phyloP scores from a whole-genome alignment of 2,113 vertebrate genomes.

The Zosterops pallidus region DNA sequence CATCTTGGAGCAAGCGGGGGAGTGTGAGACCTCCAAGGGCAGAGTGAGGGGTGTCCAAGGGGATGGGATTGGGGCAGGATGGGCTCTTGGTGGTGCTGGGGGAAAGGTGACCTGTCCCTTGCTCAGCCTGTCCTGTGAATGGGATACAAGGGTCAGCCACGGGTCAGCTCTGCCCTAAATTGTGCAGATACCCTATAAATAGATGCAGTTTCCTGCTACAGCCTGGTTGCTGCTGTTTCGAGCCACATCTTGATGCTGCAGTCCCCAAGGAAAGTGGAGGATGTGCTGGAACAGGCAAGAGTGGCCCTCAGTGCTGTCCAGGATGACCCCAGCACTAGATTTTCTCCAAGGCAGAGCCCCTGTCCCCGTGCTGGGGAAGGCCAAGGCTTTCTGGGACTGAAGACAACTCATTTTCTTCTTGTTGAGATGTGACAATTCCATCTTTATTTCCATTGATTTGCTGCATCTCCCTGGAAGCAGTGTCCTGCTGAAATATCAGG shows the following conservation, averaged over 20 bases:
- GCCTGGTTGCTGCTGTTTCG: neutral
- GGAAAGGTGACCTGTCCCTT: neutral
- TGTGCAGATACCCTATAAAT: neutral
- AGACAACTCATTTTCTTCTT: neutral
- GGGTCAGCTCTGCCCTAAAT: neutral
- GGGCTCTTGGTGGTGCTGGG: neutral
- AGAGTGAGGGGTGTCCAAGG: accelerated
- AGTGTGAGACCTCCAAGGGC: neutral
- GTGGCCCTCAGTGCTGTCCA: accelerated
- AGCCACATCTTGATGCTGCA: neutral
- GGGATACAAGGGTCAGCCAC: neutral
- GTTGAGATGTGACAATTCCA: neutral
- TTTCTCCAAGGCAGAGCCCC: neutral
- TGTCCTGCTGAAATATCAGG: neutral
- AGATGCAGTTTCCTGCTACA: neutral
- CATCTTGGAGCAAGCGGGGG: neutral
- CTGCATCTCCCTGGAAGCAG: neutral
- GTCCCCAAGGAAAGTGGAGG: neutral
- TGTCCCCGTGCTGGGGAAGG: neutral
- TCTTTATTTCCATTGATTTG: neutral
- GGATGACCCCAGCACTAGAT: neutral
- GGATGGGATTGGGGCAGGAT: neutral
- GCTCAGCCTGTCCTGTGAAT: neutral
- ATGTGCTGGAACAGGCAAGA: neutral
- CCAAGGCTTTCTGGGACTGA: neutral